A percentile compares a stretch with the other conserved stretches of the same genome.
phyloP scores from a whole-genome alignment of 1,140 invertebrate genomes.

The Drosophila miranda region DNA sequence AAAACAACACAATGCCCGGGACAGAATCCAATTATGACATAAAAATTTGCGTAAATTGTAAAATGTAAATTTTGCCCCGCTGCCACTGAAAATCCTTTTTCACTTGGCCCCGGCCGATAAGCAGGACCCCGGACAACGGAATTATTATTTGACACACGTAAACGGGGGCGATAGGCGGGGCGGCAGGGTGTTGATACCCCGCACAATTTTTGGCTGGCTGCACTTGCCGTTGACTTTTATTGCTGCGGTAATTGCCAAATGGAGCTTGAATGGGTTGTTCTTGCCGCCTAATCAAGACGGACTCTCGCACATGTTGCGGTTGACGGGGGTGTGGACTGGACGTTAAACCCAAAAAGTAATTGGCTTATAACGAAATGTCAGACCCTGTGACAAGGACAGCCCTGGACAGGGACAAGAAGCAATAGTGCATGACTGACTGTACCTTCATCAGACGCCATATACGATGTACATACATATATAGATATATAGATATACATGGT shows the following conservation, averaged over 20 bases:
- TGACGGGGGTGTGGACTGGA: conserved; percentile 23
- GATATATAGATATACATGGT: conserved; percentile 7
- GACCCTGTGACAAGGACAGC: conserved; percentile 30
- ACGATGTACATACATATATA: neutral
- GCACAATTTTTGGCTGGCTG: conserved; percentile 54
- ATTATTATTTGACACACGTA: conserved; percentile 81
- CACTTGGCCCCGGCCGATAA: conserved; percentile 45
- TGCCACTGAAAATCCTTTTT: conserved; percentile 43
- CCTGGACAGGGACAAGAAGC: conserved; percentile 10
- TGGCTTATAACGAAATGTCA: conserved; percentile 74
- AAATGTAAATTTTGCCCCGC: conserved; percentile 72
- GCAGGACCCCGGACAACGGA: conserved; percentile 50
- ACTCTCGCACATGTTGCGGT: conserved; percentile 49
- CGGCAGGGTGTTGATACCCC: conserved; percentile 39
- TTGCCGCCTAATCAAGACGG: conserved; percentile 50
- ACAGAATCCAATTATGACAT: conserved; percentile 78
- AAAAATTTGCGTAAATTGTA: conserved; percentile 80
- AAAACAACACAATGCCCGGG: conserved; percentile 32
- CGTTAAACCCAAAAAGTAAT: conserved; percentile 59
- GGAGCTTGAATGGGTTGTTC: conserved; percentile 68
- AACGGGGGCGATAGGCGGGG: conserved; percentile 24
- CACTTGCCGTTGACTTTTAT: conserved; percentile 75
- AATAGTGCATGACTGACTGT: conserved; percentile 40
- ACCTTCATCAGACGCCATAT: conserved; percentile 35
- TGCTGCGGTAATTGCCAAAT: conserved; percentile 80